These are phyloP conservation scores for Scytalopus superciliaris DNA, from an alignment of 2,113 vertebrate species.

Conservation along the genomic window DNA sequence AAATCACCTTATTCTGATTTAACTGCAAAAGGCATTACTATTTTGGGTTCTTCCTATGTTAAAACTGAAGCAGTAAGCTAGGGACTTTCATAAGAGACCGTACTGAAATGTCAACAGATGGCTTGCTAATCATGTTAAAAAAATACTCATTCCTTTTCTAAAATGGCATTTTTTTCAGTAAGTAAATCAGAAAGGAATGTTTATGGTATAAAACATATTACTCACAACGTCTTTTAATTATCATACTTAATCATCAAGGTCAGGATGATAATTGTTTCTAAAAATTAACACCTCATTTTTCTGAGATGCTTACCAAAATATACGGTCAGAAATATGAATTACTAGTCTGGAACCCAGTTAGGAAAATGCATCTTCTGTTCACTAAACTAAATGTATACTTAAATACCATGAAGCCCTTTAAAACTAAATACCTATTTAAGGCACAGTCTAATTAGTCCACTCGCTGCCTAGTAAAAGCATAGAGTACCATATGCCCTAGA, in stretches of 20 bases:
- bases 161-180: slow-evolving; percentile 75
- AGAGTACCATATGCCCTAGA: slow-evolving; percentile 62
- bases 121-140: slow-evolving; percentile 85
- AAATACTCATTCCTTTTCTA: slow-evolving; percentile 80
- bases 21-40: slow-evolving; percentile 83
- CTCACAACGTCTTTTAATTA: slow-evolving; percentile 79
- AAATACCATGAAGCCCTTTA: slow-evolving; percentile 66
- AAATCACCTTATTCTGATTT: slow-evolving; percentile 79
- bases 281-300: slow-evolving; percentile 76
- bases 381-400: slow-evolving; percentile 60
- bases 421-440: slow-evolving; percentile 70
- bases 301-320: slow-evolving; percentile 61
- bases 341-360: slow-evolving; percentile 37
- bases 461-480: slow-evolving; percentile 63
- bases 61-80: slow-evolving; percentile 79
- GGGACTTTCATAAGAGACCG: slow-evolving; percentile 81
- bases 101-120: slow-evolving; percentile 84
- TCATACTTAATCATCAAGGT: slow-evolving; percentile 82
- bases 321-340: slow-evolving; percentile 58
- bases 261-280: slow-evolving; percentile 80
- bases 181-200: slow-evolving; percentile 79
- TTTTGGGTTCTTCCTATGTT: slow-evolving; percentile 80
- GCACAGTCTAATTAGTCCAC: slow-evolving; percentile 67
- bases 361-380: slow-evolving; percentile 59
- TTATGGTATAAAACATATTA: slow-evolving; percentile 83